Base-by-base conservation (phyloP, 2,797 vertebrate species). In the Diglossa cyanea region DNA sequence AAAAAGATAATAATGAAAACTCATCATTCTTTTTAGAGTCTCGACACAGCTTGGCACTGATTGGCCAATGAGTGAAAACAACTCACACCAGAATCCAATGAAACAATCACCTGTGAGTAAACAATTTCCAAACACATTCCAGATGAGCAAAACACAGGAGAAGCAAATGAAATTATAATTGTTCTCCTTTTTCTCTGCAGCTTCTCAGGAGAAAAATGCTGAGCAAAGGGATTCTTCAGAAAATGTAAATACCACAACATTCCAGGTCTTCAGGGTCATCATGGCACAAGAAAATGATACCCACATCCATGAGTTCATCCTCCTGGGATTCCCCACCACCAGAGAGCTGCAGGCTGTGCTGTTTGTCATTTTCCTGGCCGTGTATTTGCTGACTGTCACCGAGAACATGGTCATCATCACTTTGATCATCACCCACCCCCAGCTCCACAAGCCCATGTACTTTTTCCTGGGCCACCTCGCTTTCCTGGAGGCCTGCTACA, bases 391-490 rank as follows among this genome's bases (percentile, higher is more conserved):
- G 10, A 53, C 96, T 30, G 47, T 96, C 74, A 23, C 74, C 9
- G 96, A 96, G 81, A 97, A 96, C 51, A 8, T 93, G 30, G 5
- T 90, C n/a, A 82, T 97, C 93, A 67, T 95, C 51, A 7, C 50
- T 51, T 53, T 95, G 2, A 26, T 94, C 57, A 48, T 53, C 19
- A 35, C 4, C 19, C 91, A 65, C 2, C 1, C 3, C 51, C 37
- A 84, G 58, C 96, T 97, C 63, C 93, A 84, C 68, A 94, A 95
- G 42, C 94, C 96, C 83, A 94, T 97, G 97, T 96, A 96, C 79
- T 96, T 86, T n/a, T 97, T 96, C 53, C 77, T 97, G 10, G 60
- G 91, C 6, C 14, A 40, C 3, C 24, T 93, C 2, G 93, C 95
- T 1, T 81, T 11, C 45, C 10, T 79, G 1, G 96, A 97, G 66